Base-by-base conservation (phyloP, 64 coral and sea anemone species). In the Cladopsammia gracilis region DNA sequence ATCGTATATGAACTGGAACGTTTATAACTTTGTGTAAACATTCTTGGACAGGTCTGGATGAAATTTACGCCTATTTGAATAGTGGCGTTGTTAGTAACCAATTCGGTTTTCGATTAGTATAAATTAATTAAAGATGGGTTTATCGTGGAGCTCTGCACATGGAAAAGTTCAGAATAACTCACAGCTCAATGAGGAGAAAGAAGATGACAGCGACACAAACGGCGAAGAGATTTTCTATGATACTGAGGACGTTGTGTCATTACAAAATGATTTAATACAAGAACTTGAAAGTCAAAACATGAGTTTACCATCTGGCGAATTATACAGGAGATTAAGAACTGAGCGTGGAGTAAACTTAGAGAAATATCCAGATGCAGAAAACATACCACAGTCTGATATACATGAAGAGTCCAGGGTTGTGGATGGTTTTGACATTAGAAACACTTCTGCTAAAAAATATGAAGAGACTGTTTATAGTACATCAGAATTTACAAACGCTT, bases 181-280 rank as follows among this genome's bases (percentile, higher is more conserved):
- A 50, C 44, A 50, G 6, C 9, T n/a, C 7, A 44, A 20, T 19
- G 78, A 64, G 44, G 80, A 48, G 42, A 84, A 62, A 68, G 20
- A 3, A 11, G 20, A 68, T 5, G 80, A 84, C 34, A 84, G 80
- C 19, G 60, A 67, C 16, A 12, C 7, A 24, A 24, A 68, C n/a
- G 20, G 5, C 5, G 80, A 84, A 20, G 80, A 84, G 45, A 67
- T 15, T 50, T 84, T 84, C 20, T 84, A 50, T 51, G 80, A 84
- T 25, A 84, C 80, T 67, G 42, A 7, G 16, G 58, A 60, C 34
- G 19, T 5, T 45, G 13, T 20, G 18, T 62, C 56, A 25, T 59
- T 53, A 59, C 56, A 56, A 34, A 59, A 59, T 42, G 77, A 59
- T 43, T 15, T 25, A 7, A 15, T 51, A 6, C 44, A 14, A 47